Evolutionary conservation across 2,797 vertebrate genomes (phyloP).

Genomic region (Sphenopsis melanotis): DNA sequence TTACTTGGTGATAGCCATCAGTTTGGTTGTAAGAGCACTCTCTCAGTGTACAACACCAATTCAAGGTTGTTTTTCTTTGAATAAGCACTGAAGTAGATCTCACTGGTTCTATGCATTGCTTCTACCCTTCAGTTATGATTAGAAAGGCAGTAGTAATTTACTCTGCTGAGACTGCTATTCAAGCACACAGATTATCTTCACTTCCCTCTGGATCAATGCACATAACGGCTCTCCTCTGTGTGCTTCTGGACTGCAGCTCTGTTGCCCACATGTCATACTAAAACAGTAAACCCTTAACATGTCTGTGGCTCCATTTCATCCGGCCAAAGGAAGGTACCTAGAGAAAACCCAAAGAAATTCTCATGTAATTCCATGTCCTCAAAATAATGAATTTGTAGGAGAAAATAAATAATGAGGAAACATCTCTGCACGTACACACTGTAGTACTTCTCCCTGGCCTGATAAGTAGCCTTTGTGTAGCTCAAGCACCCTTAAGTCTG

Average conservation of each 20-base stretch:
- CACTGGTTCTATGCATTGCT: neutral
- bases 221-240: neutral
- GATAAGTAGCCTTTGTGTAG: neutral
- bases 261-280: neutral
- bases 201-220: neutral
- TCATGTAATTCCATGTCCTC: neutral
- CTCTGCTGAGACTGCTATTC: neutral
- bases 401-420: neutral
- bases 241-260: neutral
- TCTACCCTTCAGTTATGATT: neutral
- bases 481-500: neutral
- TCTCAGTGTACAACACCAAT: neutral
- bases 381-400: neutral
- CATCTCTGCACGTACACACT: fast-evolving
- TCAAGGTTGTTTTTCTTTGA: neutral
- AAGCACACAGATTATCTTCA: neutral
- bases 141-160: neutral
- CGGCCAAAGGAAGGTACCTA: neutral
- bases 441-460: neutral
- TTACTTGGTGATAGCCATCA: neutral
- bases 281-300: neutral
- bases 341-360: neutral
- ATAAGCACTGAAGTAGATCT: neutral
- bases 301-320: neutral
- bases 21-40: neutral